Evolutionary conservation across 2,888 invertebrate species (phyloP).

Genomic region (Ichneumon xanthorius): DNA sequence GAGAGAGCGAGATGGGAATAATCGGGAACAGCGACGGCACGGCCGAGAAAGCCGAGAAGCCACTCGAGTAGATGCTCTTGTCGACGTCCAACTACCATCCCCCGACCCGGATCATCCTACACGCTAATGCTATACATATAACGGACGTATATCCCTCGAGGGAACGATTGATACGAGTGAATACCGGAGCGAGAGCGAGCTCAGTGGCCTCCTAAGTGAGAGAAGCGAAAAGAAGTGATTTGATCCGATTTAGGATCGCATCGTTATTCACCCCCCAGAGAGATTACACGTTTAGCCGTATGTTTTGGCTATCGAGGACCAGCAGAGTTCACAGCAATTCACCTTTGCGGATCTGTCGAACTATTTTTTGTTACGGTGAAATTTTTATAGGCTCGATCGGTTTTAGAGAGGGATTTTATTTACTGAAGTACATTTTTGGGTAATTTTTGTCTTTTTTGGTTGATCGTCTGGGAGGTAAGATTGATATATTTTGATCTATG

Average conservation of each 20-base stretch:
- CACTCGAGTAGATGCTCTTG: constrained; percentile 61
- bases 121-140: constrained; percentile 37
- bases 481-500: neutral
- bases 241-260: constrained; percentile 55
- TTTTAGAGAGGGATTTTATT: neutral
- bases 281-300: constrained; percentile 29
- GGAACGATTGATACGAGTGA: constrained; percentile 43
- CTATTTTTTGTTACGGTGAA: neutral
- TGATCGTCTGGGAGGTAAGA: neutral
- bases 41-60: constrained; percentile 33
- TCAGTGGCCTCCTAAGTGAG: constrained; percentile 10
- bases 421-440: neutral
- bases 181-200: neutral
- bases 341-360: neutral
- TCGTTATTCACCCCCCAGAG: constrained; percentile 11
- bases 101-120: constrained; percentile 72
- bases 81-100: constrained; percentile 65
- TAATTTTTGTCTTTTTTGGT: neutral
- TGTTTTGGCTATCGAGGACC: neutral
- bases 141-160: constrained; percentile 21
- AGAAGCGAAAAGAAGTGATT: constrained; percentile 54
- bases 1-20: constrained; percentile 16
- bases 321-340: neutral
- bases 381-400: too few species aligned
- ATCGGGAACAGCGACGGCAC: constrained; percentile 56